Conservation (phyloP, 2,797 vertebrate species). For the Pyrocephalus nanus region DNA sequence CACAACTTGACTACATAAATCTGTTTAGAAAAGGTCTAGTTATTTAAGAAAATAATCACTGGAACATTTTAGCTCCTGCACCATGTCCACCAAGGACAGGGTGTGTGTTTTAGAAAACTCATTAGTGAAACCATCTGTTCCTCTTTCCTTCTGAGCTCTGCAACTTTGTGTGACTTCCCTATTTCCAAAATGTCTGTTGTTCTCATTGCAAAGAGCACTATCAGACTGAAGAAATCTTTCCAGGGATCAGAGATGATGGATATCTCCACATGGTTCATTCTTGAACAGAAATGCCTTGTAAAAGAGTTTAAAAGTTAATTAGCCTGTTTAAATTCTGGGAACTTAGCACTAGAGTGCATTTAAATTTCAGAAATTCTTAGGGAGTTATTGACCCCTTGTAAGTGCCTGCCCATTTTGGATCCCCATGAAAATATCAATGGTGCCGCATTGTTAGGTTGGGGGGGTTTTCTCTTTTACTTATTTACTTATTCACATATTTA, state of each 20-base stretch:
- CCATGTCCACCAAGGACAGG: conserved; percentile 5
- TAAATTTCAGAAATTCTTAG: background rate
- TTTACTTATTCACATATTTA: background rate
- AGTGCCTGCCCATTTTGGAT: background rate
- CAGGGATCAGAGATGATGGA: background rate
- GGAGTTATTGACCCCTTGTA: background rate
- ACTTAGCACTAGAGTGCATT: background rate
- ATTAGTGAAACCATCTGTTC: conserved; percentile 62
- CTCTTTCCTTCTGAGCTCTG: background rate
- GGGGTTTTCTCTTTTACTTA: background rate
- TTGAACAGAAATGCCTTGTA: background rate
- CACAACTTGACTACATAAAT: background rate
- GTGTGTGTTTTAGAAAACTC: conserved; percentile 38
- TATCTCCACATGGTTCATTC: background rate
- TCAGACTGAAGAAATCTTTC: background rate
- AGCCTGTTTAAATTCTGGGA: background rate
- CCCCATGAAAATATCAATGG: background rate
- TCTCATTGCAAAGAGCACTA: background rate
- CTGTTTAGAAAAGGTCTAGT: background rate
- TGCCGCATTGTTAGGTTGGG: background rate
- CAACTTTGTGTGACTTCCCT: conserved; percentile 32
- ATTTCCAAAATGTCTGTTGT: conserved; percentile 14
- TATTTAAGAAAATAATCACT: background rate
- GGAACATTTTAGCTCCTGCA: background rate
- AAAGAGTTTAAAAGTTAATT: background rate